Evolutionary conservation across 1,140 invertebrate species (phyloP).

Genomic region (Atta cephalotes): DNA sequence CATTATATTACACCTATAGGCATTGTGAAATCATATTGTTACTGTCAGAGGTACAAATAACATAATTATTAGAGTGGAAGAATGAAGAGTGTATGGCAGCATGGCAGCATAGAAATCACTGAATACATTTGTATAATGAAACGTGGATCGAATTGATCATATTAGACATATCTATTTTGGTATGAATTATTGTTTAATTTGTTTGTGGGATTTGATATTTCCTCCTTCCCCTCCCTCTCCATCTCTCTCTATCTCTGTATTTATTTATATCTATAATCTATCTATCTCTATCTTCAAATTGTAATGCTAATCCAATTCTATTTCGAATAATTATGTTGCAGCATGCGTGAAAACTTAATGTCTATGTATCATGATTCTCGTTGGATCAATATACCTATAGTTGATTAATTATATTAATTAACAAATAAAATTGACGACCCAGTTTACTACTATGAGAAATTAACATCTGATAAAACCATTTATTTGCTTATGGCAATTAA

Average conservation of each 20-base stretch:
- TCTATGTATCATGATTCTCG: constrained; percentile 24
- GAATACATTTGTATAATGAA: constrained; percentile 13
- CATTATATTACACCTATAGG: neutral
- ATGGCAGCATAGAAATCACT: neutral
- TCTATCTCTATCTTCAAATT: neutral
- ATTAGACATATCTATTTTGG: constrained; percentile 26
- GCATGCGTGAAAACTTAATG: constrained; percentile 48
- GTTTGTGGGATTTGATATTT: neutral
- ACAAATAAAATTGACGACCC: neutral
- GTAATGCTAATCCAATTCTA: constrained; percentile 39
- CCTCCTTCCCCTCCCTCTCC: neutral
- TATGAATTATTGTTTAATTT: constrained; percentile 23
- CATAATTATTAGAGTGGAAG: neutral
- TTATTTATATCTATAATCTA: too few species aligned
- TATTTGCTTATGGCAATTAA: neutral
- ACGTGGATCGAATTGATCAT: neutral
- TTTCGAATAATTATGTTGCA: constrained; percentile 39
- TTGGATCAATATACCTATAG: constrained; percentile 12
- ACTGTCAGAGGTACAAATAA: constrained; percentile 11
- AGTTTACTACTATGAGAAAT: neutral
- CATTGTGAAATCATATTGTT: constrained; percentile 14
- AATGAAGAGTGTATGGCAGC: neutral
- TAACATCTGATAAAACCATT: constrained; percentile 16
- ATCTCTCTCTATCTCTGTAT: neutral
- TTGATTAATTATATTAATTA: constrained; percentile 44